Base-by-base conservation (phyloP, 1,140 invertebrate genomes). In the Asbolus verrucosus region DNA sequence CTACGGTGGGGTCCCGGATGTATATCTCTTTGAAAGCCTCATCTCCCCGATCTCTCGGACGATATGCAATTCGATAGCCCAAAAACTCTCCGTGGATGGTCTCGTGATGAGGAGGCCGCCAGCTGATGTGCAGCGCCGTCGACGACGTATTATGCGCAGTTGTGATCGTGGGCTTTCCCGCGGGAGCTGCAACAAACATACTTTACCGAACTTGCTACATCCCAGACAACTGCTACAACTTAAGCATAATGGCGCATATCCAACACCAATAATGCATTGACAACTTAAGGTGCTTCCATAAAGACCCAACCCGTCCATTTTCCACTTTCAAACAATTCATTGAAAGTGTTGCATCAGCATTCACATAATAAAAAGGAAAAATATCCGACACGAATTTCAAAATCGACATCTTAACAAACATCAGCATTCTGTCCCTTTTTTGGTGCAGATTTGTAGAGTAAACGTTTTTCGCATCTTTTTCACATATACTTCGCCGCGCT, bases 31-130 rank as follows among this genome's bases (percentile, higher is more conserved):
- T 87, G 76, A 86, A 84, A 62, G 84, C 83, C 50, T 87, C 84
- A 14, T 83, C 78, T 69, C 82, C 82, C 74, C 84, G 83, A 76
- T 88, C 87, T 67, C 88, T 83, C 59, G 87, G 89, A 65, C 86
- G 82, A 82, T 90, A 91, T 33, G 88, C 85, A 61, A 92, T 88
- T 69, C 88, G 84, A 81, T 92, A 92, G 65, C 91, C 91, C 6
- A 92, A 83, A 80, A 92, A 92, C 81, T 92, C 91, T n/a, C 91
- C 91, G 75, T 92, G 86, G 76, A 92, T 89, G 50, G 89, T 90
- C 75, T 88, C 85, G 30, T 82, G 81, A 27, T 84, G 85, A 68
- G 91, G 91, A 50, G 90, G 85, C 73, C 87, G 85, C 91, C 91
- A 92, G 65, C 88, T 86, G 73, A 93, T 85, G 76, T 88, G 88